A percentile compares a stretch with the other conserved stretches of the same genome.
phyloP scores from a whole-genome alignment of 1,140 invertebrate genomes.

The Vanessa atalanta region DNA sequence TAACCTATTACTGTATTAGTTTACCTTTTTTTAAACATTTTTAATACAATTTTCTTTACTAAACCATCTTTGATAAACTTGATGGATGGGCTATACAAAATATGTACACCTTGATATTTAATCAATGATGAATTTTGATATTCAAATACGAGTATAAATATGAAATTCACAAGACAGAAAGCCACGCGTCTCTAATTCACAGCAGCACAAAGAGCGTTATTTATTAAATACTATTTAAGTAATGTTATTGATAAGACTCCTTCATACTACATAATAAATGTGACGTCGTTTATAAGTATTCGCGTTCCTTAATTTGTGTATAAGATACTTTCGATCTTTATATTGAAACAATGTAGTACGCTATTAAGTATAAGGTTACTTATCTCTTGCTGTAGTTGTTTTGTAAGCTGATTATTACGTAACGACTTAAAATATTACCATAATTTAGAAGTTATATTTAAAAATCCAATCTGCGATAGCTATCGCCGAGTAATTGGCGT shows the following conservation, averaged over 20 bases:
- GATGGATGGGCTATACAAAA: not conserved
- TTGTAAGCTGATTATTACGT: no score
- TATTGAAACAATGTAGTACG: no score
- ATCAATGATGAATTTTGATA: constrained; percentile 13
- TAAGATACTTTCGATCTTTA: no score
- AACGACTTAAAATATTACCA: no score
- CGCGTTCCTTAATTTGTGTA: no score
- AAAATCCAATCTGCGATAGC: not conserved
- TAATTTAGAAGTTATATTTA: no score
- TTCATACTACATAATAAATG: not conserved
- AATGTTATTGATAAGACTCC: not conserved
- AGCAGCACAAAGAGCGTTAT: constrained; percentile 3
- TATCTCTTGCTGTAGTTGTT: no score
- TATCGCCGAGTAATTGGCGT: constrained; percentile 19
- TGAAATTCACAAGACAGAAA: constrained; percentile 7
- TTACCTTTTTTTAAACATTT: no score
- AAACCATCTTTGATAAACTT: not conserved
- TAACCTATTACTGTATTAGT: no score
- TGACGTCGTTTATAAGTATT: no score
- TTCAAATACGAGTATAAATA: constrained; percentile 7
- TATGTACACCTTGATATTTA: not conserved
- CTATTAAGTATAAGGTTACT: no score
- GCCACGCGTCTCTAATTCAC: not conserved
- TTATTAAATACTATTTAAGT: constrained; percentile 1
- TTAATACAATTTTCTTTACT: no score